A percentile compares a stretch with the other conserved stretches of the same genome.
These are phyloP conservation scores for Lordiphosa collinella DNA, from an alignment of 1,140 invertebrate species.

Conservation along the genomic window DNA sequence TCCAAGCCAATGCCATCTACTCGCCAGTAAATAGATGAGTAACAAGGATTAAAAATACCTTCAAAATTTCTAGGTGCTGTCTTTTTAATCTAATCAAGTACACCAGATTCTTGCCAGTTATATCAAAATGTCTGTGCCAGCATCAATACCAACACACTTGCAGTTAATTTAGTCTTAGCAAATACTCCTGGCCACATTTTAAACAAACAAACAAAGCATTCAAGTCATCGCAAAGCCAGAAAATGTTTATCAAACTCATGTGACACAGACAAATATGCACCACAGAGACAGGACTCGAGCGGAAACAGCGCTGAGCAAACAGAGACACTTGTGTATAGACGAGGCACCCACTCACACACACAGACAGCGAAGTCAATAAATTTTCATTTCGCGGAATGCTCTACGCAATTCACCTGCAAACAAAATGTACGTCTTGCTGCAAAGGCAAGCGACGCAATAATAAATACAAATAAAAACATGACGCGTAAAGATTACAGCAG, in stretches of 20 bases:
- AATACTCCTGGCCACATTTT: conserved; percentile 38
- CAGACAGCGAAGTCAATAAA: conserved; percentile 62
- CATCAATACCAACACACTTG: conserved; percentile 3
- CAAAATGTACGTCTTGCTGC: conserved; percentile 35
- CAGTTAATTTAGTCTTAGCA: conserved; percentile 12
- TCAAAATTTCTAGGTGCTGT: no score
- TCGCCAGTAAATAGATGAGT: no score
- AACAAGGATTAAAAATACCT: no score
- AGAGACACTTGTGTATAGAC: conserved; percentile 42
- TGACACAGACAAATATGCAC: conserved; percentile 50
- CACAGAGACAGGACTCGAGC: conserved; percentile 14
- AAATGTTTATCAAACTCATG: conserved; percentile 57
- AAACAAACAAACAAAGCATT: conserved; percentile 58
- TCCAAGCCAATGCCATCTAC: no score
- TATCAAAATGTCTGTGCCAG: conserved; percentile 14
- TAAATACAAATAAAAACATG: conserved; percentile 77
- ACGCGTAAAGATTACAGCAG: conserved; percentile 65
- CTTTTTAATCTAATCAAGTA: no score
- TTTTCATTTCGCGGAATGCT: conserved; percentile 63
- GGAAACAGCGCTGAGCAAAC: conserved; percentile 34
- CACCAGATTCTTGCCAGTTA: no score
- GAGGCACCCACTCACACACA: conserved; percentile 19
- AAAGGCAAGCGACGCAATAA: conserved; percentile 55
- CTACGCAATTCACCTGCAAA: conserved; percentile 67
- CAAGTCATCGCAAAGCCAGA: conserved; percentile 41